Percentiles rank a stretch among this genome's conserved stretches.
Evolutionary conservation across 2,888 invertebrate genomes (phyloP).

Genomic region (Blastobasis lacticolella): DNA sequence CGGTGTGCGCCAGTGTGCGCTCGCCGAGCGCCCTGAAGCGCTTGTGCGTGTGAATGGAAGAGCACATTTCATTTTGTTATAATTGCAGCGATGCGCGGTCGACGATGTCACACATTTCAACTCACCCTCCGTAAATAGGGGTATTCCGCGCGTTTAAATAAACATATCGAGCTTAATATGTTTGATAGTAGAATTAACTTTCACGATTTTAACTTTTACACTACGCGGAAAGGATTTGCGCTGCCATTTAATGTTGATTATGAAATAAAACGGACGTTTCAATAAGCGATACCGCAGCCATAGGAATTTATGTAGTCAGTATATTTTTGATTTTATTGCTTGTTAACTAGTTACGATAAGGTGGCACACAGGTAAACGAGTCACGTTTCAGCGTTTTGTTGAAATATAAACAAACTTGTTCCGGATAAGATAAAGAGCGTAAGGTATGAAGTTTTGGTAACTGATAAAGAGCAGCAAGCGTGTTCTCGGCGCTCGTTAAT

Average conservation of each 20-base stretch:
- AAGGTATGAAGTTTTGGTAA: slow-evolving; percentile 35
- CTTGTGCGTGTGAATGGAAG: slow-evolving; percentile 72
- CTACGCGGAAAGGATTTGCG: slow-evolving; percentile 5
- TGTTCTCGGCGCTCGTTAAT: background rate
- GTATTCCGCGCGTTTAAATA: slow-evolving; percentile 29
- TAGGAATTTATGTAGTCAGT: slow-evolving; percentile 29
- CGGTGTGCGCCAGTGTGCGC: slow-evolving; percentile 36
- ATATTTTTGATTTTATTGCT: slow-evolving; percentile 61
- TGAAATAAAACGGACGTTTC: slow-evolving; percentile 1
- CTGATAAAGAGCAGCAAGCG: slow-evolving; percentile 26
- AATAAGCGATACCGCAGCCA: background rate
- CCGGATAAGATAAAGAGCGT: slow-evolving; percentile 70
- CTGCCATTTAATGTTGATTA: background rate
- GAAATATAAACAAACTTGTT: slow-evolving; percentile 71
- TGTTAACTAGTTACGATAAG: slow-evolving; percentile 57
- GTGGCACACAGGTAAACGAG: slow-evolving; percentile 58
- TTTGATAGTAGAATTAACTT: slow-evolving; percentile 2
- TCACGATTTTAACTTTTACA: background rate
- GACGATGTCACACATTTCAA: slow-evolving; percentile 61
- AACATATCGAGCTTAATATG: slow-evolving; percentile 3
- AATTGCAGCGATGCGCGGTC: slow-evolving; percentile 71
- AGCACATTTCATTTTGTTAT: slow-evolving; percentile 71
- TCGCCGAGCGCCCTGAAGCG: slow-evolving; percentile 58
- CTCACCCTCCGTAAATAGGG: slow-evolving; percentile 43
- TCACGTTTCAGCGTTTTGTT: slow-evolving; percentile 68